phyloP scores from a whole-genome alignment of 2,888 invertebrate genomes.

The Microplitis deprimator region DNA sequence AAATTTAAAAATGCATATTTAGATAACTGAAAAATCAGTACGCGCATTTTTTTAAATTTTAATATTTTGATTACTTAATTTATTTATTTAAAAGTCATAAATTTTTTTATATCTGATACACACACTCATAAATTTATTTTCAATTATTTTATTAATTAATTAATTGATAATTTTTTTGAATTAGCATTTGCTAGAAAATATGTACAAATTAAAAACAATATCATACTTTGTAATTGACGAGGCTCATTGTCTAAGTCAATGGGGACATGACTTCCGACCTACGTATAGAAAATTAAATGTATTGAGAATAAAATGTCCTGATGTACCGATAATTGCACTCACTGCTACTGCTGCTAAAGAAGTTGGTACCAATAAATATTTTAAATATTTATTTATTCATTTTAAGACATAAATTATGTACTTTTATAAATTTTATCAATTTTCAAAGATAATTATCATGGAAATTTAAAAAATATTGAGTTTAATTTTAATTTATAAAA shows the following conservation, averaged over 20 bases:
- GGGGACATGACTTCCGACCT: slow-evolving; percentile 99
- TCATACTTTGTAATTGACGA: slow-evolving; percentile 97
- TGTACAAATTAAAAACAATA: slow-evolving; percentile 83
- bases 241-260: slow-evolving; percentile 97
- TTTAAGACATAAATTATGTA: background rate
- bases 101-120: no score
- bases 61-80: no score
- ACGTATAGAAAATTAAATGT: slow-evolving; percentile 92
- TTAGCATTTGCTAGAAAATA: slow-evolving; percentile 77
- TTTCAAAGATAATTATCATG: background rate
- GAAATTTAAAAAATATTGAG: no score
- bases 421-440: background rate
- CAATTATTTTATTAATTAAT: background rate
- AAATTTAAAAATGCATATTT: no score
- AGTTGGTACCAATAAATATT: slow-evolving; percentile 61
- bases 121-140: no score
- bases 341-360: slow-evolving; percentile 93
- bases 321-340: slow-evolving; percentile 87
- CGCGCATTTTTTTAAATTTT: no score
- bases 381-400: background rate
- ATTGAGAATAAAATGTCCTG: slow-evolving; percentile 76
- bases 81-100: no score
- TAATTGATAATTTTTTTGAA: slow-evolving; percentile 48
- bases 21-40: no score
- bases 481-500: no score